Evolutionary conservation across 2,113 vertebrate genomes (phyloP).

Genomic region (Atrichornis clamosus): DNA sequence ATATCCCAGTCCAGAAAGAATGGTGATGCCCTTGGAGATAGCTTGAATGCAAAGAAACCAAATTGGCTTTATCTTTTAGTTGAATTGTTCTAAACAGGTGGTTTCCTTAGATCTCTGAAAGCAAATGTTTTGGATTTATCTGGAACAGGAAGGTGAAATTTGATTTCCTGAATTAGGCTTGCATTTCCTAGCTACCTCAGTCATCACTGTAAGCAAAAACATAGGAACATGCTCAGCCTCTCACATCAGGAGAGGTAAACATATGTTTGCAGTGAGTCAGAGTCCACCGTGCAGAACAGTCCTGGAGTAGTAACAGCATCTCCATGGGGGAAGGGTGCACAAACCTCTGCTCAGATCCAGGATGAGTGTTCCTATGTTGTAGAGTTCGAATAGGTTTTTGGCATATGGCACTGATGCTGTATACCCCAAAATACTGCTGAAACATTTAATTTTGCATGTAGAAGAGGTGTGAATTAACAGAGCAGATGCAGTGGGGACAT

Average conservation of each 20-base stretch:
- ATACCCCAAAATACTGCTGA: conserved; percentile 6
- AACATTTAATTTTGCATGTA: neutral
- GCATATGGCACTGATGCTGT: neutral
- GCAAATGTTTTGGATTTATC: neutral
- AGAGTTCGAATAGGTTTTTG: conserved; percentile 4
- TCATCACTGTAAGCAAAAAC: neutral
- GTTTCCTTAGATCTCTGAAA: neutral
- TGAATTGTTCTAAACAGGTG: neutral
- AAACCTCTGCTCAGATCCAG: conserved; percentile 42
- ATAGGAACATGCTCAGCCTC: conserved; percentile 1
- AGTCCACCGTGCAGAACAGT: neutral
- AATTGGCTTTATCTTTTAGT: neutral
- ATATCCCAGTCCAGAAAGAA: neutral
- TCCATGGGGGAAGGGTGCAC: conserved; percentile 33
- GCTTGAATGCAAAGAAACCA: neutral
- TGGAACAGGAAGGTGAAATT: neutral
- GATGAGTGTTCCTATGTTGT: conserved; percentile 28
- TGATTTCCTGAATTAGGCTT: conserved; percentile 19
- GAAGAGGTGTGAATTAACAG: neutral
- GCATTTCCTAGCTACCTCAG: conserved; percentile 15
- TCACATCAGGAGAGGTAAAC: conserved; percentile 21
- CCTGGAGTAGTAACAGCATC: conserved; percentile 15
- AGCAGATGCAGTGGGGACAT: neutral
- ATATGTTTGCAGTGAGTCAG: conserved; percentile 39
- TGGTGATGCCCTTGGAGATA: neutral